Conservation (phyloP, 2,888 invertebrate species). For the Spatulosminthurus flaviceps region DNA sequence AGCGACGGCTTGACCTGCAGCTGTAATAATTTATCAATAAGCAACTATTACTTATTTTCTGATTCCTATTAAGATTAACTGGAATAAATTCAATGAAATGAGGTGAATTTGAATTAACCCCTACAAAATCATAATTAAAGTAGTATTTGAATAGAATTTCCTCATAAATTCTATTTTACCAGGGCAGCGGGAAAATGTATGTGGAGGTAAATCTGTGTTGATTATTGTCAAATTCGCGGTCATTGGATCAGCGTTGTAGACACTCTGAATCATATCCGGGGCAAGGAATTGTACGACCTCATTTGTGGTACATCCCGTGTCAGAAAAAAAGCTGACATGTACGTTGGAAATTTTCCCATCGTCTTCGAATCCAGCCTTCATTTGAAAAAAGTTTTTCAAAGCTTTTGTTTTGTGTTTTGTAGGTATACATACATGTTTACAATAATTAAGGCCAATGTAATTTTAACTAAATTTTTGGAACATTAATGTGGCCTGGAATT, state of each 20-base stretch:
- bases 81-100: no score
- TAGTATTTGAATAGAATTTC: neutral
- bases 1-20: constrained; percentile 73
- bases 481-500: neutral
- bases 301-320: constrained; percentile 64
- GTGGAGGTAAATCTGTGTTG: constrained; percentile 66
- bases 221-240: constrained; percentile 63
- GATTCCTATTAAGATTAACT: no score
- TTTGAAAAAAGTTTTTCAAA: no score
- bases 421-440: no score
- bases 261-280: constrained; percentile 56
- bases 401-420: no score
- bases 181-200: constrained; percentile 66
- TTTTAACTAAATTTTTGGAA: no score
- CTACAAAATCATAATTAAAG: no score
- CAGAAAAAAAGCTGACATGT: constrained; percentile 65
- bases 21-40: no score
- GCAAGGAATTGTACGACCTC: constrained; percentile 61
- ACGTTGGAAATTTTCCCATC: constrained; percentile 65
- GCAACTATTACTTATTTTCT: no score
- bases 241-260: constrained; percentile 65
- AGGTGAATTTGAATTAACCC: no score
- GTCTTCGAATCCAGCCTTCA: constrained; percentile 64
- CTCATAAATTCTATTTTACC: constrained; percentile 51
- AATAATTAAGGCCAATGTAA: no score